Percentiles rank a stretch among this genome's conserved stretches.
These are phyloP conservation scores for Penaeus monodon DNA, from an alignment of 2,888 invertebrate species.

Conservation along the genomic window DNA sequence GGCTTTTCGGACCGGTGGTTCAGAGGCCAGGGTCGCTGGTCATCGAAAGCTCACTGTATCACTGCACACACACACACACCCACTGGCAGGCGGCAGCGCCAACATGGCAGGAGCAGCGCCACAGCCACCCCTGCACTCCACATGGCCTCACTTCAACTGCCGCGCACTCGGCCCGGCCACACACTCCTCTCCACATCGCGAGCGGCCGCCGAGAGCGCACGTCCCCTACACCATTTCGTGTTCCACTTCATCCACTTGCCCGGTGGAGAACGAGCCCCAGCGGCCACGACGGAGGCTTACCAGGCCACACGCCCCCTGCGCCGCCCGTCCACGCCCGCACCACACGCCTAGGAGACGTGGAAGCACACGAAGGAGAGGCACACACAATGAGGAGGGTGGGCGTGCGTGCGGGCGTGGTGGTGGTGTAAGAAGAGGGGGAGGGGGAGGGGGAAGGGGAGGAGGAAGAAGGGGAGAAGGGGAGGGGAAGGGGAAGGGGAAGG, in stretches of 20 bases:
- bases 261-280: too few species aligned
- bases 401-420: constrained; percentile 49
- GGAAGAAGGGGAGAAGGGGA: too few species aligned
- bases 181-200: constrained; percentile 19
- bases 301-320: too few species aligned
- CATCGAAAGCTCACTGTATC: constrained; percentile 51
- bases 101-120: constrained; percentile 26
- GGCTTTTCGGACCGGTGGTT: too few species aligned
- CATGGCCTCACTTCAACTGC: constrained; percentile 13
- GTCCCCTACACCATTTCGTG: too few species aligned
- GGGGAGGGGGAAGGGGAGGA: too few species aligned
- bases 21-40: constrained; percentile 32
- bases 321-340: too few species aligned
- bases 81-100: not conserved
- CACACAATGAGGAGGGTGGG: not conserved
- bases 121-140: constrained; percentile 41
- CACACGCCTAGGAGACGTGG: not conserved
- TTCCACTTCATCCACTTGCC: too few species aligned
- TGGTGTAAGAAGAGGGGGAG: not conserved
- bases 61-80: constrained; percentile 37
- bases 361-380: not conserved
- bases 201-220: constrained; percentile 13
- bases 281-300: too few species aligned
- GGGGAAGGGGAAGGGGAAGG: too few species aligned
- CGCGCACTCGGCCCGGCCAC: not conserved